A percentile compares a stretch with the other conserved stretches of the same genome.
Conservation (phyloP, 2,888 invertebrate species). For the Germaria angustata region DNA sequence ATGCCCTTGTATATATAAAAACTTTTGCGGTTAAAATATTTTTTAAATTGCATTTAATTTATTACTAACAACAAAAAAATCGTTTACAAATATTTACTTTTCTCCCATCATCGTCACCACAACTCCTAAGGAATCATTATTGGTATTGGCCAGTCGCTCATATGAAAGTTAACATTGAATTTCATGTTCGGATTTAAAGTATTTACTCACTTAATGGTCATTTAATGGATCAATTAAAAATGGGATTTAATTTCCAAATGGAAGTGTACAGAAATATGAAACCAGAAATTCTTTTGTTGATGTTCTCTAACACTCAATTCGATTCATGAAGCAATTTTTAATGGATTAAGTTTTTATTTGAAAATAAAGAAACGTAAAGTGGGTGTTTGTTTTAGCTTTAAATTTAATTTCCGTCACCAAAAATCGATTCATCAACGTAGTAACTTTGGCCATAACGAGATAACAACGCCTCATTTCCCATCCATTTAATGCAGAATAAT, state of each 20-base stretch:
- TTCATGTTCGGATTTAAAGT: conserved; percentile 41
- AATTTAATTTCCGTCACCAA: conserved; percentile 58
- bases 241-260: not conserved
- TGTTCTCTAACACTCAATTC: too few species aligned
- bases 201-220: conserved; percentile 34
- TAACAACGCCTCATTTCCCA: not conserved
- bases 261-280: too few species aligned
- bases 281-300: too few species aligned
- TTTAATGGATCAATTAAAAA: conserved; percentile 37
- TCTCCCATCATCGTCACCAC: not conserved
- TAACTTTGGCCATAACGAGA: not conserved
- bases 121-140: not conserved
- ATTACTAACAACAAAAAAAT: conserved; percentile 28
- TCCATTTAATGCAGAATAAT: conserved; percentile 1
- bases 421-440: conserved; percentile 43
- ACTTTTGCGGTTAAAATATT: conserved; percentile 31
- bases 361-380: not conserved
- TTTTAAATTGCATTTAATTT: conserved; percentile 45
- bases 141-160: conserved; percentile 1
- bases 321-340: not conserved
- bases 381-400: conserved; percentile 4
- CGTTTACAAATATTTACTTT: conserved; percentile 9
- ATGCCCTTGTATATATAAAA: not conserved
- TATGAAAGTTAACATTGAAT: conserved; percentile 48
- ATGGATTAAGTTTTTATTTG: not conserved